Base-by-base conservation (phyloP, 1,140 invertebrate genomes). In the Zaprionus lachaisei region DNA sequence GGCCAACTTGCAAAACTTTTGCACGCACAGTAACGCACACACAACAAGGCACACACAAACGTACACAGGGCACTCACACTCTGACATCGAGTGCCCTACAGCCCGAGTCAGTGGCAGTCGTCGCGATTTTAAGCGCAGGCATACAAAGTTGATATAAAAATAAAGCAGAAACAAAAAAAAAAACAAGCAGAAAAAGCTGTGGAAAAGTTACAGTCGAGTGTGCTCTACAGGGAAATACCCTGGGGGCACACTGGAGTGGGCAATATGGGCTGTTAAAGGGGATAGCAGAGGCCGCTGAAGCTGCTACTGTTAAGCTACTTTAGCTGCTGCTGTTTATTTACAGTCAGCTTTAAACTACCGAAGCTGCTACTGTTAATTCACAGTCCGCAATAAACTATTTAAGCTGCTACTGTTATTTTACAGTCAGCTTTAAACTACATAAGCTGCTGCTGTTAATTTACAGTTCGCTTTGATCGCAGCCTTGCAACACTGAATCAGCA, bases 91-190 rank as follows among this genome's bases (percentile, higher is more conserved):
- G 49, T 74, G 78, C 58, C 82, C 72, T 56, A 58, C 60, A 67
- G 51, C 12, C 66, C 58, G 58, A 75, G 72, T 75, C 68, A 66
- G 49, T 54, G 79, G 75, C 82, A 81, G 79, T 75, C 83, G 72
- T 49, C 84, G 83, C 83, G 79, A 86, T 73, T 86, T 86, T 77
- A 86, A 86, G 83, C 80, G 67, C 77, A 78, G 67, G 63, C 77
- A 87, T 78, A 86, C 76, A 83, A 87, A 80, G 68, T 80, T 87
- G 80, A 78, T 79, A 87, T 83, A 87, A 83, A 87, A 86, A 86
- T 85, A 82, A 77, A 76, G 76, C 70, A 70, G 22, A 74, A 78
- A 72, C 55, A 61, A 56, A 72, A 72, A 61, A n/a, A 47, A 9
- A 72, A 72, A 61, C 34, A 28, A 11, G 20, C 64, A 66, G 66